phyloP scores from a whole-genome alignment of 2,113 vertebrate species.

The Thryonomys swinderianus region DNA sequence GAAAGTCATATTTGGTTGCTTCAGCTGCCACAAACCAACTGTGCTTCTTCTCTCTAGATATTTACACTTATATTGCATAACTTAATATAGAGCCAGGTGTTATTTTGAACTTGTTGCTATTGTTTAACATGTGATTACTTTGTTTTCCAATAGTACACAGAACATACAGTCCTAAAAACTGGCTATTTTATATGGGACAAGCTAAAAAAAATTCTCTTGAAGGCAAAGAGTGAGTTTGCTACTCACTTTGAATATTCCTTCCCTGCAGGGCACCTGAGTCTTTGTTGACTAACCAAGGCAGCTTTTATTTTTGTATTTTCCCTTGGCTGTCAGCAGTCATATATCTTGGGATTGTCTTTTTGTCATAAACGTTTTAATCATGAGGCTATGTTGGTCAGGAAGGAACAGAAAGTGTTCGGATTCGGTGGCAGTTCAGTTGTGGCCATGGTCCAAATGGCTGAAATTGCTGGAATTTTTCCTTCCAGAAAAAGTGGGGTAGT shows the following conservation, averaged over 20 bases:
- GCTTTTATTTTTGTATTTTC: background rate
- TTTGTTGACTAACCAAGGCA: background rate
- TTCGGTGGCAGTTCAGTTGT: background rate
- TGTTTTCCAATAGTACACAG: background rate
- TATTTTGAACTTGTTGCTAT: background rate
- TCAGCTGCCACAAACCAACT: background rate
- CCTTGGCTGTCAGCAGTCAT: background rate
- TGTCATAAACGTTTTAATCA: background rate
- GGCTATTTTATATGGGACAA: background rate
- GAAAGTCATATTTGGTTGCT: slow-evolving; percentile 26
- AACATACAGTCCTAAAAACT: background rate
- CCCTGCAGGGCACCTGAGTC: background rate
- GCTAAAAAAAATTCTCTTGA: background rate
- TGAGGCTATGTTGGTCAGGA: background rate
- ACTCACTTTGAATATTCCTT: background rate
- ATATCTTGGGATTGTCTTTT: background rate
- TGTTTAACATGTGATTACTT: slow-evolving; percentile 29
- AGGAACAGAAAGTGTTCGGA: background rate
- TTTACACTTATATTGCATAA: slow-evolving; percentile 21
- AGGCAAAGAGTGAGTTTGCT: background rate
- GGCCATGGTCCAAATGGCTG: slow-evolving; percentile 39
- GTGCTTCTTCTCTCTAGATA: slow-evolving; percentile 2
- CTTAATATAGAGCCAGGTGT: slow-evolving; percentile 12
- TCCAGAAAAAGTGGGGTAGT: slow-evolving; percentile 57
- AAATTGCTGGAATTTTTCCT: slow-evolving; percentile 22